Base-by-base conservation (phyloP, 1,140 invertebrate genomes). In the Procambarus virginalis region DNA sequence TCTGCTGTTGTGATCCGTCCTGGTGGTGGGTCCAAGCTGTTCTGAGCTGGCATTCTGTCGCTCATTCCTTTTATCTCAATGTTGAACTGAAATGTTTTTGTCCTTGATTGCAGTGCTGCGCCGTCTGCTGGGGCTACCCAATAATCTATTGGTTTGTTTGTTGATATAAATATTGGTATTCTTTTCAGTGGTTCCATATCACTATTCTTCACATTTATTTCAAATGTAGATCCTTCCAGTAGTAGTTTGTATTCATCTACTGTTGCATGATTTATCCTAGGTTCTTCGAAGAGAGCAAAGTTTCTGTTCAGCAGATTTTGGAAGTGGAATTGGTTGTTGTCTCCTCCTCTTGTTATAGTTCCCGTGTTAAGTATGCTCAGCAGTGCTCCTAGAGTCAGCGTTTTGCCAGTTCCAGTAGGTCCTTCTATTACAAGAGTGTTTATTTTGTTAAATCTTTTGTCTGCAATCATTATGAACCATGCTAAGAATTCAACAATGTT, bases 161-260 rank as follows among this genome's bases (percentile, higher is more conserved):
- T 84, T 2, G 83, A 73, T 4, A 84, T 84, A 60, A 84, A 70
- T 2, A 84, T 73, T 2, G 83, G 83, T 2, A 22, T 84, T 10
- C 83, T 10, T 5, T 68, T 4, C 0, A 86, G 84, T 64, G 2
- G 0, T 64, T 83, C 58, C 81, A 83, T 83, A 34, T 83, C 81
- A 1, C 9, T 22, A n/a, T 86, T 86, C 48, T 86, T 86, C 20
- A 86, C 84, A 34, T 86, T 86, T n/a, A 86, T 86, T 75, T 86
- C 84, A 60, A 86, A 86, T 9, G 20, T 9, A 3, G 46, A 3
- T 12, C 84, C 84, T 78, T 86, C 84, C 14, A 86, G 84, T n/a
- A 86, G 84, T 76, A 86, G 76, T 76, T 86, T 86, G 68, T 86
- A 86, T 78, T 86, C 84, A 60, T 86, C 84, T 86, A 86, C 84